These are phyloP conservation scores for Aphyosemion australe DNA, from an alignment of 2,113 vertebrate genomes.

Conservation along the genomic window DNA sequence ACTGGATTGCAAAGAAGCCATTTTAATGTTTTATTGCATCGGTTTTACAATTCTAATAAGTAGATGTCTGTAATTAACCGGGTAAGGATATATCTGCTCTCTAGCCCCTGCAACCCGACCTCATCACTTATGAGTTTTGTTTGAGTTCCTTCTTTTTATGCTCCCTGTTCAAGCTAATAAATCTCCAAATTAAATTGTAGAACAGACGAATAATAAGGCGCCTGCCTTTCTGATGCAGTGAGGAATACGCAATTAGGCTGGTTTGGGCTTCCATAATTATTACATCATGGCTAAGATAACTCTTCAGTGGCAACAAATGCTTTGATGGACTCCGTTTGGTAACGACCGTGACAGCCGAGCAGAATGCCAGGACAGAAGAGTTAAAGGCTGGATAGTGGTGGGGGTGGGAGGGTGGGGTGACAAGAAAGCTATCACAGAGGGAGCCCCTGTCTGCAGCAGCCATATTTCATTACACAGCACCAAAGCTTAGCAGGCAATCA, in stretches of 20 bases:
- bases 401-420: slow-evolving; percentile 39
- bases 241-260: slow-evolving; percentile 74
- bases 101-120: slow-evolving; percentile 29
- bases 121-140: slow-evolving; percentile 36
- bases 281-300: slow-evolving; percentile 71
- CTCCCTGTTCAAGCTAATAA: slow-evolving; percentile 71
- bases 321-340: slow-evolving; percentile 65
- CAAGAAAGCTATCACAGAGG: slow-evolving; percentile 53
- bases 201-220: slow-evolving; percentile 67
- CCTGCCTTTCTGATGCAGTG: slow-evolving; percentile 62
- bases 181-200: slow-evolving; percentile 83
- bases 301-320: slow-evolving; percentile 61
- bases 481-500: slow-evolving; percentile 81
- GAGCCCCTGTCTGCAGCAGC: slow-evolving; percentile 59
- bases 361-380: slow-evolving; percentile 33
- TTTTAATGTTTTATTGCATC: neutral
- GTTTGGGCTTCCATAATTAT: slow-evolving; percentile 75
- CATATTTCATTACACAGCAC: slow-evolving; percentile 80
- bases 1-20: neutral
- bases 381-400: slow-evolving; percentile 10
- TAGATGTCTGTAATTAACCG: slow-evolving; percentile 18
- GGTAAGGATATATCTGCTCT: slow-evolving; percentile 17
- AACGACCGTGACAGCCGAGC: slow-evolving; percentile 26
- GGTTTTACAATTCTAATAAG: slow-evolving; percentile 4
- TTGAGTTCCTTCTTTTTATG: slow-evolving; percentile 45